Conservation (phyloP, 2,113 vertebrate species). For the Pelodiscus sinensis region DNA sequence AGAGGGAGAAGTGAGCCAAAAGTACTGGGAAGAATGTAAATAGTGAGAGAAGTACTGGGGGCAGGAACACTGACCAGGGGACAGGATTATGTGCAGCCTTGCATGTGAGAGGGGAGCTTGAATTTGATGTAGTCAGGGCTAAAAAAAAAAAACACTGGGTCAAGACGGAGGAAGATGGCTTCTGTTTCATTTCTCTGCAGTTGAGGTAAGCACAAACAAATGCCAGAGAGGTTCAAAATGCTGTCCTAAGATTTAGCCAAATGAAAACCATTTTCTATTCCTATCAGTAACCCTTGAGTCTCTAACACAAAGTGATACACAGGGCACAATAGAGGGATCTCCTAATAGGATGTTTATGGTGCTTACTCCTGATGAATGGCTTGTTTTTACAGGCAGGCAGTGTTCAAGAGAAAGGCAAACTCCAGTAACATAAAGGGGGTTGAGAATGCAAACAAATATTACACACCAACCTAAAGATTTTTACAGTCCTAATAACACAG, state of each 20-base stretch:
- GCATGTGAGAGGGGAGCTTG: neutral
- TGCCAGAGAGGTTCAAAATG: neutral
- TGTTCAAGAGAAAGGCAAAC: neutral
- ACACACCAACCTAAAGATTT: neutral
- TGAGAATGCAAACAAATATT: neutral
- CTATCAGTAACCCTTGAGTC: neutral
- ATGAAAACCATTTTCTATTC: neutral
- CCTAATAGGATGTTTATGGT: neutral
- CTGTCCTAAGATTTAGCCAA: neutral
- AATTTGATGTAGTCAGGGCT: neutral
- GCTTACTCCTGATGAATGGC: neutral
- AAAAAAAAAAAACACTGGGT: neutral
- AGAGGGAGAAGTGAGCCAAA: neutral
- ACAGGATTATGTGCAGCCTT: neutral
- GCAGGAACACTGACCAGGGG: neutral
- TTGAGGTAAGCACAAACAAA: neutral
- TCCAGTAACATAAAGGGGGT: neutral
- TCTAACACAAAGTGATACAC: neutral
- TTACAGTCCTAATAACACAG: neutral
- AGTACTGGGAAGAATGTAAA: neutral
- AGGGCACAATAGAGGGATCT: rapidly evolving
- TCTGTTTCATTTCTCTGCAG: neutral
- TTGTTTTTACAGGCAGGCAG: neutral
- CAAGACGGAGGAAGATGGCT: neutral
- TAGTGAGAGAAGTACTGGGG: neutral